phyloP scores from a whole-genome alignment of 2,113 vertebrate genomes.

The Blennius ocellaris region DNA sequence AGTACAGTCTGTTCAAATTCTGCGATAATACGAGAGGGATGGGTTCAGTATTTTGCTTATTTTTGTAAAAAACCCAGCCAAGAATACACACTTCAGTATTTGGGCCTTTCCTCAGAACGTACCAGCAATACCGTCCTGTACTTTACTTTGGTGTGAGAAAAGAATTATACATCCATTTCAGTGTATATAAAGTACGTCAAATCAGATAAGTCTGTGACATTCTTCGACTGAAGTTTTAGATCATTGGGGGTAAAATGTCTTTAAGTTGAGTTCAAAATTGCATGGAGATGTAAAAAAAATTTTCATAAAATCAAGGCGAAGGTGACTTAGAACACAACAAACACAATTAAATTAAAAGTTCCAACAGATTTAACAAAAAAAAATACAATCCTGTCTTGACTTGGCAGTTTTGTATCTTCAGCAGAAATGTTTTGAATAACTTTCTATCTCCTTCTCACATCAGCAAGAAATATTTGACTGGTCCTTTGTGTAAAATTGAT shows the following conservation, averaged over 20 bases:
- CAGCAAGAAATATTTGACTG: too few species aligned
- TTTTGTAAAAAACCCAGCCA: neutral
- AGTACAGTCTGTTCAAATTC: constrained; percentile 6
- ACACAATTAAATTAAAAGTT: too few species aligned
- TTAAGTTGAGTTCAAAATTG: constrained; percentile 6
- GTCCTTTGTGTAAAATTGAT: too few species aligned
- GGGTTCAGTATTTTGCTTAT: neutral
- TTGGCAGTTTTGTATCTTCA: too few species aligned
- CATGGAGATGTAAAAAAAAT: too few species aligned
- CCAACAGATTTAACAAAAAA: too few species aligned
- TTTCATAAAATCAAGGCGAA: too few species aligned
- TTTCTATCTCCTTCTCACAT: too few species aligned
- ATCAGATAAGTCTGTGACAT: constrained; percentile 1
- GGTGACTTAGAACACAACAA: too few species aligned
- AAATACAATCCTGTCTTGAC: too few species aligned
- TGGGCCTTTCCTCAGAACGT: neutral
- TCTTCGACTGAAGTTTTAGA: neutral
- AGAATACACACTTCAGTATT: neutral
- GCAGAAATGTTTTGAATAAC: too few species aligned
- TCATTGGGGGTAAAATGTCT: neutral
- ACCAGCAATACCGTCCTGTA: neutral
- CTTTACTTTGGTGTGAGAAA: neutral
- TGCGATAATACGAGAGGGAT: constrained; percentile 5
- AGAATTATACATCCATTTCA: neutral
- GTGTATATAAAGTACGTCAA: too few species aligned